Percentiles rank a stretch among this genome's conserved stretches.
These are phyloP conservation scores for Zoanthus solanderi DNA, from an alignment of 92 coral and sea anemone species.

Conservation along the genomic window DNA sequence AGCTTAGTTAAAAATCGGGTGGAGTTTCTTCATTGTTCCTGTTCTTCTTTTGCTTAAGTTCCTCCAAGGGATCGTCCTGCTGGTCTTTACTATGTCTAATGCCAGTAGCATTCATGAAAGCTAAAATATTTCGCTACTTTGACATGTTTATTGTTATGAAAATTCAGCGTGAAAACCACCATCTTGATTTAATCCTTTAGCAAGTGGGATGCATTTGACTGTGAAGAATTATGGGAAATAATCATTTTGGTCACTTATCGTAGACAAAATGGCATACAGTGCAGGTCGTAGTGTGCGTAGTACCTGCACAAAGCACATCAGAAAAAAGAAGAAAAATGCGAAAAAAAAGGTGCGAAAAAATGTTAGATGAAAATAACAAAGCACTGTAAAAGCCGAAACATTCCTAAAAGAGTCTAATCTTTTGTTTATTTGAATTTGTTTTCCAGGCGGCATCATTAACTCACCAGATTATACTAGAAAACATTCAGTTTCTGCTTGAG, in stretches of 20 bases:
- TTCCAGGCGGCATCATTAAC: slow-evolving; percentile 79
- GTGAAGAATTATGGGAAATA: slow-evolving; percentile 3
- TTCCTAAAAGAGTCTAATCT: too few species aligned
- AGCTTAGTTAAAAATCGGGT: slow-evolving; percentile 1
- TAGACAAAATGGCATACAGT: too few species aligned
- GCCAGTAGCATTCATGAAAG: slow-evolving; percentile 13
- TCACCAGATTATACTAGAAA: slow-evolving; percentile 81
- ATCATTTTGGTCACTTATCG: not conserved
- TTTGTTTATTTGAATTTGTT: not conserved
- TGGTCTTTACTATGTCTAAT: not conserved
- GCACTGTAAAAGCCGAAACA: too few species aligned
- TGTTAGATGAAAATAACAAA: too few species aligned
- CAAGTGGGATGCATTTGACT: slow-evolving; percentile 18
- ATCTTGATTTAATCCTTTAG: slow-evolving; percentile 12
- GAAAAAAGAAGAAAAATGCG: too few species aligned
- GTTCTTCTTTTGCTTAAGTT: slow-evolving; percentile 15
- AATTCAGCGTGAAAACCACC: slow-evolving; percentile 1
- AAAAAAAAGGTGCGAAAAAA: too few species aligned
- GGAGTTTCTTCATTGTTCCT: slow-evolving; percentile 21
- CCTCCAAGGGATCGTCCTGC: not conserved
- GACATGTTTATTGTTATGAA: slow-evolving; percentile 1
- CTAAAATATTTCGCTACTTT: slow-evolving; percentile 14
- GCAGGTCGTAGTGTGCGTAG: too few species aligned
- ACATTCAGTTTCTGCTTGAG: slow-evolving; percentile 84
- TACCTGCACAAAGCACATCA: too few species aligned